Base-by-base conservation (phyloP, 2,113 vertebrate species). In the Synodontis membranacea region DNA sequence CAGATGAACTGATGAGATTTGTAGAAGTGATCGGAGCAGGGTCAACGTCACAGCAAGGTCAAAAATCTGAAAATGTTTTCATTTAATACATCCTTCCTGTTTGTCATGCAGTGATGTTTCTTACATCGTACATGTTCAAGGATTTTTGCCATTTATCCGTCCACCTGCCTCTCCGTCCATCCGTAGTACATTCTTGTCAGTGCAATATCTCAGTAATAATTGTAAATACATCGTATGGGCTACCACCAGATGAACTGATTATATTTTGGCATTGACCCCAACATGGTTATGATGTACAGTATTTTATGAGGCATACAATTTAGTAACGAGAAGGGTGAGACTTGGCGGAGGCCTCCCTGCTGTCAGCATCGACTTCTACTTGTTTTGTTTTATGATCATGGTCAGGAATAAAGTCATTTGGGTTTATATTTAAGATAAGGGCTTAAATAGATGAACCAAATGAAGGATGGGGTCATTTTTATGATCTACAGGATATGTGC, bases 341-440 rank as follows among this genome's bases (percentile, higher is more conserved):
- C 66, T 37, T 70, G 34, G 31, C 14, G 1, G 62, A 66, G 14
- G 4, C 12, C 58, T 62, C 58, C 25, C 9, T n/a, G 9, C n/a
- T 28, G 6, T 31, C 14, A 11, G 56, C 56, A 28, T 34, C 5
- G 12, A 44, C 19, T 72, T 72, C 11, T 72, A 70, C 19, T 44
- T 44, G 68, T 46, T 80, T 58, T 80, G 68, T 82, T 82, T 82
- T 82, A 44, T 81, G 48, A 34, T 54, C n/a, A 31, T 50, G 15
- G 31, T 17, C 31, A 37, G 64, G 34, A 68, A 68, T 68, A 64
- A 31, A 80, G 25, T 42, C 44, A 7, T 7, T 5, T 12, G 4
- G 1, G 4, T 25, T 48, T 82, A 66, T 19, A 9, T 44, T 15
- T 62, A 8, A n/a, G 42, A 31, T n/a, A n/a, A 14, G 37, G 23